Evolutionary conservation across 1,140 invertebrate species (phyloP), one percentile per base, ranked within the genome.

Genomic region (Asobara japonica): DNA sequence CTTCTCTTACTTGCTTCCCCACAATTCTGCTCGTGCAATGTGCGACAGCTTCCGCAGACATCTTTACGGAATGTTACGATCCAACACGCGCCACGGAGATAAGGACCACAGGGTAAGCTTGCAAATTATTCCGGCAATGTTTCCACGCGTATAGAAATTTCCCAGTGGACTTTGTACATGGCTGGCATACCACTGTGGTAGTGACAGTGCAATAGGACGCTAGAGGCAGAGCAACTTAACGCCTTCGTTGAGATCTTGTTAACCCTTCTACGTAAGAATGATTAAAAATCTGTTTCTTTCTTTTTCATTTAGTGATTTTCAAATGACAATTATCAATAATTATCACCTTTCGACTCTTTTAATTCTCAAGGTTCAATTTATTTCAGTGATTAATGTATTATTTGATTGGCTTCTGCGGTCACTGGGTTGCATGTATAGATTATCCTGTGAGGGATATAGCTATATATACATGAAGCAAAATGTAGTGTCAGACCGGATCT

Each of bases 61-160:
- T 33, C 31, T 33, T 33, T 11, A 45, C 41, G 41, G 41, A 45
- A 45, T 45, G 41, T 45, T 45, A 45, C 41, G 41, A 45, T 16
- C 41, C 16, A 6, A 16, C 41, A 45, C 8, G 41, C 8, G 16
- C 41, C 41, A 5, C 41, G 41, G 6, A 45, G 41, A 45, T n/a
- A n/a, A 45, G 41, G 41, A 45, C 41, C 41, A 45, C 41, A n/a
- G 41, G 41, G 6, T n/a, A 45, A 45, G 41, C 41, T 45, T 45
- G 41, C 41, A 45, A 45, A 45, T 45, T 45, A 45, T 45, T 45
- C 41, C 41, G 6, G 41, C 6, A n/a, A 45, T 45, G 41, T 45
- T 45, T 45, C 41, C 16, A 45, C 41, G 41, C 41, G 41, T 45
- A 45, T 45, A 45, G 41, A 45, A 45, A 45, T 45, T 45, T 45